phyloP scores from a whole-genome alignment of 2,888 invertebrate species.

The Drosophila lacicola region DNA sequence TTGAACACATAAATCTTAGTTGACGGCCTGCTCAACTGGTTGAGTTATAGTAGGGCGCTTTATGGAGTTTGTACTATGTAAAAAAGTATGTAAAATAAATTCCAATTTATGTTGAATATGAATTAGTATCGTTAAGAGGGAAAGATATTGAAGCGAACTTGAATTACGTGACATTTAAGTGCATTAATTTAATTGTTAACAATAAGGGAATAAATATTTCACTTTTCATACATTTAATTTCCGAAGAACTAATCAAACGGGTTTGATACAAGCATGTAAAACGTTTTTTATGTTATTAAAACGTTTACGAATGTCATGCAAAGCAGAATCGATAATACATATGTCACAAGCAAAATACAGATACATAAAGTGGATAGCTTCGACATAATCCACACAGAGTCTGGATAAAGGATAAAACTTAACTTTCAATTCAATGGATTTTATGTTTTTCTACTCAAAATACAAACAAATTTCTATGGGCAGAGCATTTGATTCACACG shows the following conservation, averaged over 20 bases:
- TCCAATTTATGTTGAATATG: constrained; percentile 1
- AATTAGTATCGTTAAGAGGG: neutral
- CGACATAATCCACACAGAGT: no score
- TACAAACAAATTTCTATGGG: neutral
- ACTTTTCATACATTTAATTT: neutral
- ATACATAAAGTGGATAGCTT: no score
- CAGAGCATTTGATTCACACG: constrained; percentile 29
- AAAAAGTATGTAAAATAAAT: neutral
- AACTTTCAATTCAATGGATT: neutral
- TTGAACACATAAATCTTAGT: constrained; percentile 24
- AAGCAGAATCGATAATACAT: no score
- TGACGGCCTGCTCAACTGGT: neutral
- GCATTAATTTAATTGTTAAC: no score
- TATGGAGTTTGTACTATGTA: neutral
- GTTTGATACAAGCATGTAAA: no score
- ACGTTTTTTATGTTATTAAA: neutral
- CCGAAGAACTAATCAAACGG: neutral
- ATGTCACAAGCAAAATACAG: no score
- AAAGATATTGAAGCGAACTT: neutral
- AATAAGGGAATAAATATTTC: neutral
- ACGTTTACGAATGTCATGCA: neutral
- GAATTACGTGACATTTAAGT: neutral
- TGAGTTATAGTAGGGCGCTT: constrained; percentile 1
- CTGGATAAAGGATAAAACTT: neutral
- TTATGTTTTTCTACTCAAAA: neutral